phyloP scores from a whole-genome alignment of 1,140 invertebrate genomes.

The Araneus ventricosus region DNA sequence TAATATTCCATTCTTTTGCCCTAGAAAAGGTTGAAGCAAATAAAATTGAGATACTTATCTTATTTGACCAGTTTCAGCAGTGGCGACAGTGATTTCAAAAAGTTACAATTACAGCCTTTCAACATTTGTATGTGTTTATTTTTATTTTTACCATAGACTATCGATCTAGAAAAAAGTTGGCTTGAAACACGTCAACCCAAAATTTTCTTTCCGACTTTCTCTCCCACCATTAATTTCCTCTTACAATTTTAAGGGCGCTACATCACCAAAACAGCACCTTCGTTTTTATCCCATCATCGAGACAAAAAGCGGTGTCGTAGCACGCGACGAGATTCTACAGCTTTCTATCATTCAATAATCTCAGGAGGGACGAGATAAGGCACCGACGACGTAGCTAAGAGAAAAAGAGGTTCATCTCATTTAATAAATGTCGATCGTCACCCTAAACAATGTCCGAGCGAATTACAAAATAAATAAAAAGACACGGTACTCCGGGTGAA shows the following conservation, averaged over 20 bases:
- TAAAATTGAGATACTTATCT: too few relatives aligned
- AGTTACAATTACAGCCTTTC: too few relatives aligned
- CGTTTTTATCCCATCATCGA: neutral
- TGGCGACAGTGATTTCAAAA: too few relatives aligned
- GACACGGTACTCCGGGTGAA: slow-evolving; percentile 50
- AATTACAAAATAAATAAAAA: slow-evolving; percentile 69
- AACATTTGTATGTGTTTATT: too few relatives aligned
- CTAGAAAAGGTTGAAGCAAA: too few relatives aligned
- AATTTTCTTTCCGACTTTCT: neutral
- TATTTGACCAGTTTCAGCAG: too few relatives aligned
- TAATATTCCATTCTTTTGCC: too few relatives aligned
- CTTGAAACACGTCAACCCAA: neutral
- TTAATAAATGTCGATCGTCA: slow-evolving; percentile 68
- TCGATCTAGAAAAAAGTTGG: too few relatives aligned
- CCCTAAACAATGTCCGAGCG: slow-evolving; percentile 49
- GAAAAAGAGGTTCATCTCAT: slow-evolving; percentile 53
- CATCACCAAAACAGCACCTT: neutral
- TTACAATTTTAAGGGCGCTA: neutral
- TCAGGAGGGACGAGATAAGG: neutral
- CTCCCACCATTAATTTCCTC: neutral
- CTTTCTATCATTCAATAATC: slow-evolving; percentile 51
- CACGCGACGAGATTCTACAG: slow-evolving; percentile 10
- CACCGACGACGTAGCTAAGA: neutral
- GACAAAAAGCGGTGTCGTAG: neutral
- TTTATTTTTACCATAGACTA: too few relatives aligned